Evolutionary conservation across 2,797 vertebrate species (phyloP).

Genomic region (Diplodus puntazzo): DNA sequence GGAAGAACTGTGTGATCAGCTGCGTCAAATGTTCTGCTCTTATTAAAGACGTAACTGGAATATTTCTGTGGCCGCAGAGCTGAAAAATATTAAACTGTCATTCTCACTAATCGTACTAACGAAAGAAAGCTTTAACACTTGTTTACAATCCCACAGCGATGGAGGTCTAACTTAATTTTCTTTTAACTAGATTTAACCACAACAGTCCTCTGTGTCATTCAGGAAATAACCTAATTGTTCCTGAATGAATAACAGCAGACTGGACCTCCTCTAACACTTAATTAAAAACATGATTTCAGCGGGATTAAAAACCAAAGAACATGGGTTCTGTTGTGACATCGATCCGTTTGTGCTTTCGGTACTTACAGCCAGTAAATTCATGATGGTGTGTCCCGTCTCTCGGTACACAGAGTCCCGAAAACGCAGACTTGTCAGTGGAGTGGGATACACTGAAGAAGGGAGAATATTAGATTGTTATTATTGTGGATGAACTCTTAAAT

Average conservation of each 20-base stretch:
- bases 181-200: background rate
- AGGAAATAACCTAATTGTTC: background rate
- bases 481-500: no score
- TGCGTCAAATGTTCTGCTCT: background rate
- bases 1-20: background rate
- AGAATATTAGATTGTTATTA: background rate
- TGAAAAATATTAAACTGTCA: background rate
- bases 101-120: background rate
- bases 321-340: background rate
- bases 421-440: constrained; percentile 88
- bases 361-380: constrained; percentile 96
- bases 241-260: constrained; percentile 1
- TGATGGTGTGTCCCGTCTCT: constrained; percentile 95
- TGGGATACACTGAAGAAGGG: constrained; percentile 88
- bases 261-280: background rate
- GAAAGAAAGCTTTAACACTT: background rate
- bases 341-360: constrained; percentile 12
- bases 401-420: constrained; percentile 91
- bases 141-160: background rate
- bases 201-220: background rate
- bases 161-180: background rate
- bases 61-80: background rate
- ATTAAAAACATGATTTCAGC: background rate
- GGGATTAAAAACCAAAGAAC: background rate
- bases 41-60: background rate